Base-by-base conservation (phyloP, 2,888 invertebrate genomes). In the Matsumyia berberina region DNA sequence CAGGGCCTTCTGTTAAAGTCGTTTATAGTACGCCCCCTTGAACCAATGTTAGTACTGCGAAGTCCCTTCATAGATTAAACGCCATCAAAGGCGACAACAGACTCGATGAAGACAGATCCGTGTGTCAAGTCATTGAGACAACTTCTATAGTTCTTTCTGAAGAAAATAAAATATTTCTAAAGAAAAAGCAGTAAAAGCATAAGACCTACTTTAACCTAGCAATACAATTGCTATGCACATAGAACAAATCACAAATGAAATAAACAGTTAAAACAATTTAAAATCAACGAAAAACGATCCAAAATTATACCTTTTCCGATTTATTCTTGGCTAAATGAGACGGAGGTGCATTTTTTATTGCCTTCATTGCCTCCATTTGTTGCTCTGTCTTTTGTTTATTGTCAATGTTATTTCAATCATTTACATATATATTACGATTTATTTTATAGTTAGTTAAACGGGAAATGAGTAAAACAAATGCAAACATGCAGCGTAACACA, bases 321-420 rank as follows among this genome's bases (percentile, higher is more conserved):
- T 96, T 96, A 90, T 95, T 96, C 94, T 95, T 96, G 92, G 95
- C 94, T 92, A 95, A 92, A 93, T 96, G 95, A 88, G 97, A 97
- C 64, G 97, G 97, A 89, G 96, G 96, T 87, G 96, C 97, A 93
- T 95, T 95, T 92, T 96, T 94, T 88, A 97, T 94, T 90, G 95
- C 94, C 92, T 96, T 94, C 93, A 97, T 94, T 92, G 95, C 94
- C 91, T 90, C 91, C 90, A 91, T 90, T 88, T 90, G 89, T 88
- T 91, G 90, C 89, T 90, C 92, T 89, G 96, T 96, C 97, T 97
- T 92, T 76, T 69, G 24, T 46, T 78, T 39, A 39, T 51, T 53
- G 37, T 37, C 19, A 17, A 19, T 49, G 57, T 33, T 53, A 19
- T 77, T 79, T 69, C 24, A 24, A 24, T 24, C 24, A 24, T 46